phyloP scores from a whole-genome alignment of 2,113 vertebrate genomes.

The Oplegnathus fasciatus region DNA sequence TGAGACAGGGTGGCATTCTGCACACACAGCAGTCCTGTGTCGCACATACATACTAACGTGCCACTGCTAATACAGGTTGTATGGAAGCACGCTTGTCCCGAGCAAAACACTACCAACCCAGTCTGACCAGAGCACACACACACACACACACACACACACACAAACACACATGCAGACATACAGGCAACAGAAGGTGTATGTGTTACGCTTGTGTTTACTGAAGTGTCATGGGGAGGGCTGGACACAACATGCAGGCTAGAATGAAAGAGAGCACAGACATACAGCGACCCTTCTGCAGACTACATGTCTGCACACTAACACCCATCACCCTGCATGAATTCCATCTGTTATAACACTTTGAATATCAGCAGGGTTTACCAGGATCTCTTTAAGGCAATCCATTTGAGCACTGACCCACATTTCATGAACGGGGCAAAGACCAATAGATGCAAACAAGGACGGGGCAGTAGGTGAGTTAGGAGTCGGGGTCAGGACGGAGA shows the following conservation, averaged over 20 bases:
- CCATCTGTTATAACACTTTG: slow-evolving; percentile 62
- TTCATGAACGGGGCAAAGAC: slow-evolving; percentile 41
- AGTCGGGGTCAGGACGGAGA: slow-evolving; percentile 46
- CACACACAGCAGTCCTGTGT: slow-evolving; percentile 64
- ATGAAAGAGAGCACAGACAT: slow-evolving; percentile 51
- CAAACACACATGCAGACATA: not conserved
- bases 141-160: slow-evolving; percentile 17
- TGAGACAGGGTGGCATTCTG: slow-evolving; percentile 51
- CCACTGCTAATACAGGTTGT: slow-evolving; percentile 20
- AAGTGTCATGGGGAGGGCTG: slow-evolving; percentile 40
- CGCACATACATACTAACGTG: slow-evolving; percentile 25
- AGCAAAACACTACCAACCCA: slow-evolving; percentile 31
- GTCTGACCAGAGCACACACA: not conserved
- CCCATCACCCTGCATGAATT: slow-evolving; percentile 38
- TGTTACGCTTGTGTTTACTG: slow-evolving; percentile 63
- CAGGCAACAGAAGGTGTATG: slow-evolving; percentile 53
- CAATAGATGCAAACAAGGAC: not conserved
- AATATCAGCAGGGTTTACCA: slow-evolving; percentile 28
- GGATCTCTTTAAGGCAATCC: slow-evolving; percentile 32
- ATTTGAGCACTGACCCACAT: slow-evolving; percentile 47
- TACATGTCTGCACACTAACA: slow-evolving; percentile 65
- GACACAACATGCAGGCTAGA: slow-evolving; percentile 39
- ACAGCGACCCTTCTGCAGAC: slow-evolving; percentile 53
- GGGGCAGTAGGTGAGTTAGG: not conserved
- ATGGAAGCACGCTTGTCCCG: slow-evolving; percentile 6